These are phyloP conservation scores for Clarias magur DNA, from an alignment of 2,113 vertebrate genomes.

Conservation along the genomic window DNA sequence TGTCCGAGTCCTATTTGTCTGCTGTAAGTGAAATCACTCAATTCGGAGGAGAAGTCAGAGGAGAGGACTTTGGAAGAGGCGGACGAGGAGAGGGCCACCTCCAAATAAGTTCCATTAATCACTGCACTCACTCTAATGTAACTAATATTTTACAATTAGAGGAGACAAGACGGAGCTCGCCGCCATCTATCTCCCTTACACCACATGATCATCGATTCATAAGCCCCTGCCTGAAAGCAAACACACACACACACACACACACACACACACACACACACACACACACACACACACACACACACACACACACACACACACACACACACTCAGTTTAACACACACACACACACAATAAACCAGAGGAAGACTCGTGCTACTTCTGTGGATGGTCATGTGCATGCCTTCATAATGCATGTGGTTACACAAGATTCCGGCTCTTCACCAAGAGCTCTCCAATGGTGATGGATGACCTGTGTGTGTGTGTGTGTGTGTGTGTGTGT, in stretches of 20 bases:
- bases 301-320: conserved; percentile 66
- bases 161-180: conserved; percentile 98
- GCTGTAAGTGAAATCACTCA: conserved; percentile 98
- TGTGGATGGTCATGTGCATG: conserved; percentile 45
- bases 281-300: conserved; percentile 33
- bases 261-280: conserved; percentile 41
- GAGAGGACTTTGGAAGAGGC: conserved; percentile 89
- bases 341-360: conserved; percentile 54
- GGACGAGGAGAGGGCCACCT: conserved; percentile 87
- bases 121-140: conserved; percentile 99
- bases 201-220: conserved; percentile 99
- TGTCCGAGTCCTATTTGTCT: conserved; percentile 87
- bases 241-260: conserved; percentile 77
- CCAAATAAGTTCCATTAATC: conserved; percentile 99
- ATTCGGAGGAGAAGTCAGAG: conserved; percentile 91
- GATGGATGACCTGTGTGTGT: conserved; percentile 50
- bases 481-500: conserved; percentile 55
- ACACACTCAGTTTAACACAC: conserved; percentile 51
- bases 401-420: conserved; percentile 21
- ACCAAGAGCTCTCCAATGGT: conserved; percentile 39
- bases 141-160: conserved; percentile 99
- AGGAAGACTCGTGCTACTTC: conserved; percentile 29
- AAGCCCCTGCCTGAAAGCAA: conserved; percentile 90
- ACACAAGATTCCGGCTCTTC: conserved; percentile 42
- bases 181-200: conserved; percentile 99